These are phyloP conservation scores for Drosophila koepferae DNA, from an alignment of 2,888 invertebrate genomes.

Conservation along the genomic window DNA sequence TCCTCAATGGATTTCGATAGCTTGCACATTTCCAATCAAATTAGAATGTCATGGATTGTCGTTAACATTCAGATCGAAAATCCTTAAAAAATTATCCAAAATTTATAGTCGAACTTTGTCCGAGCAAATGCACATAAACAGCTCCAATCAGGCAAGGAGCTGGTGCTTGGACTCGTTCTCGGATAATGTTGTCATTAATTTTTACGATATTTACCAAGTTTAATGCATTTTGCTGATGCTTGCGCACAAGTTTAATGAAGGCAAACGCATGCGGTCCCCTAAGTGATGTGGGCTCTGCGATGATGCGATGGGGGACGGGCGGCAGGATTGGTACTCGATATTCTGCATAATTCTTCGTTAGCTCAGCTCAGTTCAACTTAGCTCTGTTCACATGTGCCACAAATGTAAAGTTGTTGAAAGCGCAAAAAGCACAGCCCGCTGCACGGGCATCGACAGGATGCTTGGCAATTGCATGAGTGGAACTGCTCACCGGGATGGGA, in stretches of 20 bases:
- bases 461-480: background rate
- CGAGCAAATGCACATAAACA: background rate
- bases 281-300: background rate
- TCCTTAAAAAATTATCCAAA: conserved; percentile 10
- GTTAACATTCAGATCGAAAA: background rate
- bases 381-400: conserved; percentile 33
- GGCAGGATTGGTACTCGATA: conserved; percentile 15
- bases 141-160: conserved; percentile 7
- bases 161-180: conserved; percentile 10
- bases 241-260: conserved; percentile 64
- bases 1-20: background rate
- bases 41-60: background rate
- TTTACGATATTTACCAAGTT: conserved; percentile 73
- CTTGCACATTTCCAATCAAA: background rate
- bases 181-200: conserved; percentile 72
- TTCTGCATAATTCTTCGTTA: conserved; percentile 67
- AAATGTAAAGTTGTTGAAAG: conserved; percentile 57
- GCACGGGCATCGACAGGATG: conserved; percentile 1
- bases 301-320: background rate
- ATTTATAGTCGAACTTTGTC: conserved; percentile 47
- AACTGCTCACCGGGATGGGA: conserved; percentile 8
- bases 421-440: conserved; percentile 29
- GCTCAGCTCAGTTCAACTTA: conserved; percentile 20
- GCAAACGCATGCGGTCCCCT: conserved; percentile 40
- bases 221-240: conserved; percentile 71